Evolutionary conservation across 2,888 invertebrate species (phyloP), one percentile per base, ranked within the genome.

Genomic region (Heliconius erato): DNA sequence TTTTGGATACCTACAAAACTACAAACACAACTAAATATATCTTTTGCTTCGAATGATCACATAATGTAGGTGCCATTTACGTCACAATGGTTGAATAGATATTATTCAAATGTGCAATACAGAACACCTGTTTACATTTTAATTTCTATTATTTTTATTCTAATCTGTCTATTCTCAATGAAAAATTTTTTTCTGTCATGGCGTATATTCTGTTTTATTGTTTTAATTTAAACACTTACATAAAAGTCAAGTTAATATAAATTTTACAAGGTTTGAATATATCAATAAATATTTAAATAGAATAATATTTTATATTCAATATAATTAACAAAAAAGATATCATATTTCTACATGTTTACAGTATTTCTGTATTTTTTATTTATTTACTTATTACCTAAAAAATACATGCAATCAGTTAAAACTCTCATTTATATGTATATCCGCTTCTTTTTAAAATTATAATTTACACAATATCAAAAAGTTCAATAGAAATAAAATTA

Each of bases 101-200:
- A 28, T 68, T 7, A 68, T 68, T 32, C 68, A n/a, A 71, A 32
- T n/a, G n/a, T n/a, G 35, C 9, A 63, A 63, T 67, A 35, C 35
- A 35, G n/a, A 35, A 76, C 23, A 59, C 28, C 4, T 63, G 7
- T 76, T 54, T 63, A 35, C 32, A 23, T 65, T 63, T 35, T 35
- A 63, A 63, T 77, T 67, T 26, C 77, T 78, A 67, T 78, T 44
- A 12, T 78, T 12, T 63, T 67, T 40, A 77, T 76, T 77, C 59
- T 67, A 35, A 35, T 79, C 19, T 80, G 82, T 74, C 84, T 86
- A 88, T 81, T 59, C 87, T 86, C 86, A 88, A 88, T 87, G 88
- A 89, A 88, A 89, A 90, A 88, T 88, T 87, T 86, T 87, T 88
- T 89, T 90, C 90, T 89, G 88, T 82, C 84, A 84, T 74, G 81